Conservation (phyloP, 2,888 invertebrate species). For the Eupithecia exiguata region DNA sequence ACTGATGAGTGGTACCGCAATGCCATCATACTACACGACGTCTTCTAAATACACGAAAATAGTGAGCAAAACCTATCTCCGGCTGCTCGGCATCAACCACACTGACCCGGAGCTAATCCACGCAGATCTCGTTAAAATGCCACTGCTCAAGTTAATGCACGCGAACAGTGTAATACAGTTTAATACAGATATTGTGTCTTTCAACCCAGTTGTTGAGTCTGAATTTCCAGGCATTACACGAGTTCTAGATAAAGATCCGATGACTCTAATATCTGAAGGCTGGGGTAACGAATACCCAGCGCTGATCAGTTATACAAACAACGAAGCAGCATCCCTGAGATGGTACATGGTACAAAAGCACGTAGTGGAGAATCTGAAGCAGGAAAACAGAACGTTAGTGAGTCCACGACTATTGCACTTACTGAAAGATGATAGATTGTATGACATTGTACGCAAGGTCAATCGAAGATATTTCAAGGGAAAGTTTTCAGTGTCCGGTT, state of each 20-base stretch:
- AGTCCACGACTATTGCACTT: background rate
- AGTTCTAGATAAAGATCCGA: constrained; percentile 1
- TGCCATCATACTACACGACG: background rate
- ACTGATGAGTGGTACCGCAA: constrained; percentile 9
- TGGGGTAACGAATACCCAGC: constrained; percentile 6
- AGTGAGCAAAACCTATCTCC: background rate
- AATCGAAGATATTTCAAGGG: background rate
- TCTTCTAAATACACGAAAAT: background rate
- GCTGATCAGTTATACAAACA: constrained; percentile 5
- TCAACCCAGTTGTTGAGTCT: background rate
- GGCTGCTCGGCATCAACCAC: constrained; percentile 4
- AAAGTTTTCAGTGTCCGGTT: too few species aligned
- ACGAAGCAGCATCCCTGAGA: background rate
- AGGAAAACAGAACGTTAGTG: background rate
- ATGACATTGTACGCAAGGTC: background rate
- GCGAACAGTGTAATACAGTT: constrained; percentile 1
- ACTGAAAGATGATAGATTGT: background rate
- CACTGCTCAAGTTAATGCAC: constrained; percentile 4
- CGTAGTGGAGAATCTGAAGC: background rate
- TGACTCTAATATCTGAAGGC: constrained; percentile 6
- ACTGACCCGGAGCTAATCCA: background rate
- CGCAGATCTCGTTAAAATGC: constrained; percentile 5
- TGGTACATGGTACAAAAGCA: background rate
- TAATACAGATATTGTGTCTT: background rate
- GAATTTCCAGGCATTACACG: background rate